Percentiles rank a stretch among this genome's conserved stretches.
Conservation (phyloP, 2,797 vertebrate species). For the Sebastes hopkinsi region DNA sequence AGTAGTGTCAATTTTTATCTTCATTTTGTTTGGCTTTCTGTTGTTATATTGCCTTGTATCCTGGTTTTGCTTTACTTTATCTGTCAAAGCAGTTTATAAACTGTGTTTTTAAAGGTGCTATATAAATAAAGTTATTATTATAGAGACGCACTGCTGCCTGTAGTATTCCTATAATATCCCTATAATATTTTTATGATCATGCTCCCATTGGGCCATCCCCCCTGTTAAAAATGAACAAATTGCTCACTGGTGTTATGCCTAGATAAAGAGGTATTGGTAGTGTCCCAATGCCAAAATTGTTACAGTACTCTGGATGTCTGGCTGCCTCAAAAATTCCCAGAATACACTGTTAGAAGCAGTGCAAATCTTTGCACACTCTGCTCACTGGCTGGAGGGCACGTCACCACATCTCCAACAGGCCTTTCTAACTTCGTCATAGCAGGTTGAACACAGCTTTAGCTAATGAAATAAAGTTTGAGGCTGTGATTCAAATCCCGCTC, state of each 20-base stretch:
- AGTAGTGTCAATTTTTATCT: not conserved
- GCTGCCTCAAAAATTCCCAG: not conserved
- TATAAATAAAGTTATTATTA: not conserved
- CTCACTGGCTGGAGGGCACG: too few relatives aligned
- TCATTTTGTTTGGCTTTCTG: not conserved
- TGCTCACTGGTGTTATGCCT: not conserved
- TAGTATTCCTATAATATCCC: not conserved
- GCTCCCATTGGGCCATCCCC: not conserved
- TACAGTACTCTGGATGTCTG: not conserved
- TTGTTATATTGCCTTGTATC: not conserved
- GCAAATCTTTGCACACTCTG: too few relatives aligned
- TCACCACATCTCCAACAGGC: too few relatives aligned
- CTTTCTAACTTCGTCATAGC: not conserved
- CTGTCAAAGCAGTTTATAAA: not conserved
- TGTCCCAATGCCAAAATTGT: not conserved
- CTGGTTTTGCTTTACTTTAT: not conserved
- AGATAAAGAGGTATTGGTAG: not conserved
- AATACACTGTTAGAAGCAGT: not conserved
- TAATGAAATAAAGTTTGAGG: not conserved
- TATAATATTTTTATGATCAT: not conserved
- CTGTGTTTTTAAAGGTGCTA: not conserved
- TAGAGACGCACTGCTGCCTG: not conserved
- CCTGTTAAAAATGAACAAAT: not conserved
- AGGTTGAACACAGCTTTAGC: not conserved
- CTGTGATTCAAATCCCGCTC: not conserved